phyloP scores from a whole-genome alignment of 2,888 invertebrate genomes.

The Tribolium freemani region DNA sequence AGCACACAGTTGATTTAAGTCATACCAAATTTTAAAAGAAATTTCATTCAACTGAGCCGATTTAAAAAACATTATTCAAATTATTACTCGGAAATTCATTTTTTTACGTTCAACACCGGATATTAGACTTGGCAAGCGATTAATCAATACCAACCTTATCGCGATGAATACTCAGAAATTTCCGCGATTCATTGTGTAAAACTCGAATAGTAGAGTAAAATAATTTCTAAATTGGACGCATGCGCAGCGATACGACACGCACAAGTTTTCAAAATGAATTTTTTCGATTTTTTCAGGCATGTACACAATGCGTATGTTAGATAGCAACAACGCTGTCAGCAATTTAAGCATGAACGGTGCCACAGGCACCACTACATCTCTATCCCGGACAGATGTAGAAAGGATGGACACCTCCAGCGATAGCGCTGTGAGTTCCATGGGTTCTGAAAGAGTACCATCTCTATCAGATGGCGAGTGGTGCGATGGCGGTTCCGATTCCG shows the following conservation, averaged over 20 bases:
- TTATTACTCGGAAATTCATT: slow-evolving; percentile 18
- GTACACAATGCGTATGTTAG: slow-evolving; percentile 90
- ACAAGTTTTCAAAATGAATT: background rate
- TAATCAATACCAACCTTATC: slow-evolving; percentile 20
- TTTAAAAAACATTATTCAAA: slow-evolving; percentile 15
- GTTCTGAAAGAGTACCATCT: slow-evolving; percentile 90
- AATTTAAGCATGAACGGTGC: slow-evolving; percentile 64
- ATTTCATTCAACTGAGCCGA: background rate
- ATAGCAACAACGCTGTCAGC: slow-evolving; percentile 69
- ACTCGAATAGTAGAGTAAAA: background rate
- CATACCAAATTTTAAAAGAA: slow-evolving; percentile 1
- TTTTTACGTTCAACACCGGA: slow-evolving; percentile 21
- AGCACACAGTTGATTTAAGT: slow-evolving; percentile 8
- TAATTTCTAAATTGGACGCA: background rate
- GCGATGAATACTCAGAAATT: slow-evolving; percentile 3
- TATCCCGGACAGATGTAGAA: slow-evolving; percentile 72
- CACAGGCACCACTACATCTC: slow-evolving; percentile 62
- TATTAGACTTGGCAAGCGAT: slow-evolving; percentile 19
- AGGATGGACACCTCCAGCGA: slow-evolving; percentile 89
- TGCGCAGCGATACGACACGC: too few species aligned
- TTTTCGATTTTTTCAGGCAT: slow-evolving; percentile 73
- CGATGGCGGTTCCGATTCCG: slow-evolving; percentile 87
- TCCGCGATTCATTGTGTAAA: slow-evolving; percentile 16
- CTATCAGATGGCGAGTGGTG: slow-evolving; percentile 93
- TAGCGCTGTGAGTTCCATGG: slow-evolving; percentile 94